A percentile compares a stretch with the other conserved stretches of the same genome.
These are phyloP conservation scores for Parasteatoda tepidariorum DNA, from an alignment of 1,140 invertebrate species.

Conservation along the genomic window DNA sequence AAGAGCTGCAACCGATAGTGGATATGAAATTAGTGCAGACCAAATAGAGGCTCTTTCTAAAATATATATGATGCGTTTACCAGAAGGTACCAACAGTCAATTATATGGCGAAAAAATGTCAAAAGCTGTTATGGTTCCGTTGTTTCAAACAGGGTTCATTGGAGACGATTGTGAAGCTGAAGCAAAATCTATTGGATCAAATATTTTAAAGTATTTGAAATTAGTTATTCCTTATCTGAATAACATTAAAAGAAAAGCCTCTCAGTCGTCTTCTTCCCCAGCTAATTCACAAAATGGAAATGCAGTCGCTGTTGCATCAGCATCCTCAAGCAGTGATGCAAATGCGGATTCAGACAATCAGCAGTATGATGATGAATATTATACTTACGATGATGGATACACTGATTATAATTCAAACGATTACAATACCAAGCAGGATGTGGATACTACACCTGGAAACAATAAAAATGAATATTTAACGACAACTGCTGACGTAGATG, in stretches of 20 bases:
- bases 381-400: too few relatives aligned
- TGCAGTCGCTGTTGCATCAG: background rate
- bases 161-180: background rate
- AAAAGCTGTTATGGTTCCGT: background rate
- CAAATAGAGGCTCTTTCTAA: background rate
- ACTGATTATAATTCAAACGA: too few relatives aligned
- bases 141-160: background rate
- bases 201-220: background rate
- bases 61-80: background rate
- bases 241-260: too few relatives aligned
- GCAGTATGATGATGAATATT: too few relatives aligned
- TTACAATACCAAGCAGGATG: too few relatives aligned
- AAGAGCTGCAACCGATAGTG: background rate
- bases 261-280: background rate
- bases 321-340: background rate
- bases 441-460: too few relatives aligned
- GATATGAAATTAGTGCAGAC: background rate
- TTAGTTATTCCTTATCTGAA: background rate
- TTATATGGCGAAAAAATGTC: constrained; percentile 22
- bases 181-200: background rate
- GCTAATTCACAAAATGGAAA: background rate
- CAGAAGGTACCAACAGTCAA: background rate
- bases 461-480: background rate
- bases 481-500: background rate
- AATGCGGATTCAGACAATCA: too few relatives aligned